A percentile compares a stretch with the other conserved stretches of the same genome.
phyloP scores from a whole-genome alignment of 2,888 invertebrate species.

The Neoitamus cyanurus region DNA sequence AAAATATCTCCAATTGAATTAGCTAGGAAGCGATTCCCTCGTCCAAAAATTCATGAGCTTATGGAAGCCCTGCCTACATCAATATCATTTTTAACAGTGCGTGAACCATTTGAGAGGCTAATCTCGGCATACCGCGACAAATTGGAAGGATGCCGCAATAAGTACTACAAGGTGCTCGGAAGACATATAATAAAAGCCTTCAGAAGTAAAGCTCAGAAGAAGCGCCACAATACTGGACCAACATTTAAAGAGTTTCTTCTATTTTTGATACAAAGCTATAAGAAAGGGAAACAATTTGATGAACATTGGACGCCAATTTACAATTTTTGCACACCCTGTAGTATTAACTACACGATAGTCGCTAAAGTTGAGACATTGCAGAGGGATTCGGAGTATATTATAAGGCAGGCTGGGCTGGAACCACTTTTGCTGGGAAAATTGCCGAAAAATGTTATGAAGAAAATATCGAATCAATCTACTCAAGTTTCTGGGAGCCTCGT shows the following conservation, averaged over 20 bases:
- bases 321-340: slow-evolving; percentile 75
- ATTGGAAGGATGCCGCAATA: slow-evolving; percentile 77
- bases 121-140: slow-evolving; percentile 80
- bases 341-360: slow-evolving; percentile 73
- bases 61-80: slow-evolving; percentile 73
- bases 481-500: slow-evolving; percentile 67
- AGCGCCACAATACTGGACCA: slow-evolving; percentile 67
- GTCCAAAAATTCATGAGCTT: slow-evolving; percentile 74
- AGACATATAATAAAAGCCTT: slow-evolving; percentile 73
- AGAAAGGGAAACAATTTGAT: slow-evolving; percentile 69
- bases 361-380: slow-evolving; percentile 74
- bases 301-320: slow-evolving; percentile 77
- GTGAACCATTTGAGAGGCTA: slow-evolving; percentile 79
- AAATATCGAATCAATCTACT: slow-evolving; percentile 67
- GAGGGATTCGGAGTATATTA: slow-evolving; percentile 72
- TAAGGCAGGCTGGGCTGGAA: slow-evolving; percentile 71
- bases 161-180: slow-evolving; percentile 76
- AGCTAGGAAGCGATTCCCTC: slow-evolving; percentile 76
- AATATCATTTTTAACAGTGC: slow-evolving; percentile 75
- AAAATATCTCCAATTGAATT: slow-evolving; percentile 74
- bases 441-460: slow-evolving; percentile 67
- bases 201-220: slow-evolving; percentile 64
- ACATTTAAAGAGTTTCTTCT: slow-evolving; percentile 79
- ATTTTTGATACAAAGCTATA: slow-evolving; percentile 74
- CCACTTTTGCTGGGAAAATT: slow-evolving; percentile 68